Percentiles rank a stretch among this genome's conserved stretches.
Evolutionary conservation across 1,140 invertebrate species (phyloP).

Genomic region (Belonocnema kinseyi): DNA sequence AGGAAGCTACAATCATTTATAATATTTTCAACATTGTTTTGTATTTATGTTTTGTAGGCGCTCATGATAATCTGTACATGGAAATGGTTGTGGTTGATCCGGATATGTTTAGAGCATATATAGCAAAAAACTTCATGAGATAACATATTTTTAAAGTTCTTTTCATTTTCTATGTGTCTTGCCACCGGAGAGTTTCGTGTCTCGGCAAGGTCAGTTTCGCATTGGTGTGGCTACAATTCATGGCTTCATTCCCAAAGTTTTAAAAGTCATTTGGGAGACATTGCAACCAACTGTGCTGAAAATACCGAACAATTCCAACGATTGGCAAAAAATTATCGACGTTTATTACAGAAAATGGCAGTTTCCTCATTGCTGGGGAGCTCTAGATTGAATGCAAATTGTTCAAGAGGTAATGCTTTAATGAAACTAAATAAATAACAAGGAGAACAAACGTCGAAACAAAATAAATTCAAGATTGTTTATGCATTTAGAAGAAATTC

Average conservation of each 20-base stretch:
- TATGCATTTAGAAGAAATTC: too few relatives aligned
- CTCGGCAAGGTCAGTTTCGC: conserved; percentile 46
- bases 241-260: conserved; percentile 41
- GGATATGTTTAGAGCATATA: too few relatives aligned
- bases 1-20: too few relatives aligned
- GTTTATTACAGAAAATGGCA: conserved; percentile 41
- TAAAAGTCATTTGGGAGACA: background rate
- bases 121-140: too few relatives aligned
- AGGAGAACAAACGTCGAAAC: too few relatives aligned
- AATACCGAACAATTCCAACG: conserved; percentile 33
- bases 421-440: background rate
- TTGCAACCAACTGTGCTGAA: conserved; percentile 26
- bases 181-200: conserved; percentile 33
- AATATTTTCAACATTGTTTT: too few relatives aligned
- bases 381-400: conserved; percentile 39
- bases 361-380: conserved; percentile 41
- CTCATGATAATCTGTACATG: too few relatives aligned
- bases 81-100: too few relatives aligned
- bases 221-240: conserved; percentile 47
- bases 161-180: too few relatives aligned
- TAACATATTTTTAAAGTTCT: too few relatives aligned
- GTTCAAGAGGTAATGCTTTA: background rate
- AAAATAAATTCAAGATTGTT: too few relatives aligned
- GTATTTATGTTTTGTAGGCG: too few relatives aligned
- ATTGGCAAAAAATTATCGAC: conserved; percentile 40